These are phyloP conservation scores for Drosophila repletoides DNA, from an alignment of 1,140 invertebrate genomes.

Conservation along the genomic window DNA sequence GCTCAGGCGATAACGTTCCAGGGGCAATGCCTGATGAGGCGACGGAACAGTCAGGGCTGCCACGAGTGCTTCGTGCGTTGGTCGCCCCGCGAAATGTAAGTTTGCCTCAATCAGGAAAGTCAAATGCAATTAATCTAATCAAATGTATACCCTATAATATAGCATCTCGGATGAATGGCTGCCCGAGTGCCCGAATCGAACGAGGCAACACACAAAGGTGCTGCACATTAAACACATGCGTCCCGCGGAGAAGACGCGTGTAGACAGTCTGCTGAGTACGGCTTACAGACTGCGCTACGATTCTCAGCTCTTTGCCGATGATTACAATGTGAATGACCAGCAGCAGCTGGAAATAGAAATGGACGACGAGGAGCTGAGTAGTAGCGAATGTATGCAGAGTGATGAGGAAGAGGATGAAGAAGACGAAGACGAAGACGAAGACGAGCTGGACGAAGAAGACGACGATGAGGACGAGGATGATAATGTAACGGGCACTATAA, in stretches of 20 bases:
- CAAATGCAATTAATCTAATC: neutral
- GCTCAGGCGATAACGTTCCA: conserved; percentile 73
- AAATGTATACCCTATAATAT: neutral
- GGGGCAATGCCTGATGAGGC: conserved; percentile 69
- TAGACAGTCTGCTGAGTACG: conserved; percentile 69
- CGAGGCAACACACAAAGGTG: conserved; percentile 66
- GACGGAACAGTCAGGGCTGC: conserved; percentile 59
- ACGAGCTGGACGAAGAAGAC: conserved; percentile 25
- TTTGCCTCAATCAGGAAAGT: too few species aligned
- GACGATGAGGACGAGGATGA: conserved; percentile 63
- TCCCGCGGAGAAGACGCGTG: conserved; percentile 69
- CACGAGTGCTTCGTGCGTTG: conserved; percentile 76
- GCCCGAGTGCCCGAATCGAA: conserved; percentile 59
- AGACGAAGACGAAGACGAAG: conserved; percentile 9
- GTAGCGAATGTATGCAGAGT: conserved; percentile 35
- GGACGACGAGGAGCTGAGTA: conserved; percentile 28
- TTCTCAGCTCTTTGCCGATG: conserved; percentile 69
- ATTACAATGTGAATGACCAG: conserved; percentile 60
- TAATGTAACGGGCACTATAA: conserved; percentile 40
- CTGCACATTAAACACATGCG: conserved; percentile 78
- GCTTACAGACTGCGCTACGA: conserved; percentile 74
- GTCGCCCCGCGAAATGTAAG: conserved; percentile 81
- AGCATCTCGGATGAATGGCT: conserved; percentile 81
- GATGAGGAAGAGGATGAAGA: conserved; percentile 32
- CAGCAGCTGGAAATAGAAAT: conserved; percentile 24